Percentiles rank a stretch among this genome's conserved stretches.
Evolutionary conservation across 2,888 invertebrate species (phyloP).

Genomic region (Eremobia ochroleuca): DNA sequence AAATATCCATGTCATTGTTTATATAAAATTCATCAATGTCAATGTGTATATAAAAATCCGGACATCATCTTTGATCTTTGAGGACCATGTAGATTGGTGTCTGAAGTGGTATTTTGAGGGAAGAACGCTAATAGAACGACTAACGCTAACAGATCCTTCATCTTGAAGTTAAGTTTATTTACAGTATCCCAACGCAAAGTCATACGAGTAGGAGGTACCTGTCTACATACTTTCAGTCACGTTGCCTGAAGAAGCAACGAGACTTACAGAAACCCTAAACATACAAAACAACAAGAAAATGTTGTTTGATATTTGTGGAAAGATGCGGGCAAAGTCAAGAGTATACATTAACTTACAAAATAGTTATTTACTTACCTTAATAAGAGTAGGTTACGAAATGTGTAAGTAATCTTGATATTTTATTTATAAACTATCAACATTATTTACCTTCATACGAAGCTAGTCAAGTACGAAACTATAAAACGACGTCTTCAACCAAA

Average conservation of each 20-base stretch:
- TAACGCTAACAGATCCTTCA: background rate
- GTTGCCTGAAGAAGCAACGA: conserved; percentile 10
- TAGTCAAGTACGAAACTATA: background rate
- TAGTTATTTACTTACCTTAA: background rate
- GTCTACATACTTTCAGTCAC: conserved; percentile 1
- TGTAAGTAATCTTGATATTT: conserved; percentile 4
- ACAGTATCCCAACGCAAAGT: background rate
- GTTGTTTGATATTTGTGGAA: conserved; percentile 24
- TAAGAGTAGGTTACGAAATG: conserved; percentile 1
- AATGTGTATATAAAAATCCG: too few species aligned
- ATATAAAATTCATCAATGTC: too few species aligned
- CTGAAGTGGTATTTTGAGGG: too few species aligned
- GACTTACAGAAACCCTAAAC: conserved; percentile 38
- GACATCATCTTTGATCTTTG: too few species aligned
- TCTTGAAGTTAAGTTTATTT: background rate
- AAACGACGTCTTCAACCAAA: background rate
- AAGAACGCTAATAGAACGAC: too few species aligned
- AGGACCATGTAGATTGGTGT: too few species aligned
- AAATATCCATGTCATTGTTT: too few species aligned
- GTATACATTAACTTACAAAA: conserved; percentile 9
- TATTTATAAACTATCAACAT: background rate
- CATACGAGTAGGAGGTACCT: background rate
- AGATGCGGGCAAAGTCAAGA: conserved; percentile 10
- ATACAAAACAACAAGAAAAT: conserved; percentile 48
- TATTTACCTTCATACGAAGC: background rate